phyloP scores from a whole-genome alignment of 2,888 invertebrate species.

The Eupithecia inturbata region DNA sequence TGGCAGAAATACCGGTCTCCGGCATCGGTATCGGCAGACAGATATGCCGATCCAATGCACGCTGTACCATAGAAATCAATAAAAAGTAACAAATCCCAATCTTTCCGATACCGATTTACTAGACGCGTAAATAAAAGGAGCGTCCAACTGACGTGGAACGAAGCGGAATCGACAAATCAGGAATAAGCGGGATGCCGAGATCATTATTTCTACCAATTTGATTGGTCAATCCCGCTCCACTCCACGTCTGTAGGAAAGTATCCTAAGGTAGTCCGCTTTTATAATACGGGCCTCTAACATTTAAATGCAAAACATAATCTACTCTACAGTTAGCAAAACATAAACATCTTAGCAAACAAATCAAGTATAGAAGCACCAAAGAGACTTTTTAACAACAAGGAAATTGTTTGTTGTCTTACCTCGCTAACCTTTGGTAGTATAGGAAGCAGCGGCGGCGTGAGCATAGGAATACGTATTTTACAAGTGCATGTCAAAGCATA shows the following conservation, averaged over 20 bases:
- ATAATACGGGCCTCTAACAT: no score
- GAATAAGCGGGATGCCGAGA: not conserved
- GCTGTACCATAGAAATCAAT: no score
- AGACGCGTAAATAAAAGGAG: no score
- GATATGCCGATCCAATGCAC: no score
- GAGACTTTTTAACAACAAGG: not conserved
- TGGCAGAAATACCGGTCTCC: no score
- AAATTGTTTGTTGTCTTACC: slow-evolving; percentile 60
- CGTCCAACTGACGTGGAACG: no score
- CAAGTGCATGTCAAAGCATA: slow-evolving; percentile 53
- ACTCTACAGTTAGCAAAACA: not conserved
- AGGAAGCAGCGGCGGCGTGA: slow-evolving; percentile 74
- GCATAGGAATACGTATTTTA: slow-evolving; percentile 59
- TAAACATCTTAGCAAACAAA: not conserved
- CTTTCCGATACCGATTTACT: no score
- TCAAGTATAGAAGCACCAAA: not conserved
- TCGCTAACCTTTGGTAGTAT: slow-evolving; percentile 70
- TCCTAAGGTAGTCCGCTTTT: no score
- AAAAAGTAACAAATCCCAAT: no score
- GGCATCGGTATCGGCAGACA: no score
- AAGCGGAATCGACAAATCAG: no score
- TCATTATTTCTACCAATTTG: not conserved
- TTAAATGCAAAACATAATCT: not conserved
- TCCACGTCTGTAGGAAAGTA: not conserved
- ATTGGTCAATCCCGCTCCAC: not conserved